Base-by-base conservation (phyloP, 2,888 invertebrate species). In the Plebejus argus region DNA sequence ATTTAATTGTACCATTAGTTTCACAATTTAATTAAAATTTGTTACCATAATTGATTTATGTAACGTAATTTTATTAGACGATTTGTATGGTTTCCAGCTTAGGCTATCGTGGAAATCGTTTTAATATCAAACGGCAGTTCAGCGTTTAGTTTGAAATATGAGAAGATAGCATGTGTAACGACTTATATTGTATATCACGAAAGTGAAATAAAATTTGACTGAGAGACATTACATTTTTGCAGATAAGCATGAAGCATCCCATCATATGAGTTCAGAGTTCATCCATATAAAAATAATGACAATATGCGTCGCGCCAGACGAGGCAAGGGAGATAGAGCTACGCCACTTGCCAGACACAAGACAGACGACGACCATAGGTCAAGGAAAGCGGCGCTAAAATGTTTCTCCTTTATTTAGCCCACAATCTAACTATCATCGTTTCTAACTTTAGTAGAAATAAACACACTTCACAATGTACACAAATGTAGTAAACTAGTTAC, bases 351-450 rank as follows among this genome's bases (percentile, higher is more conserved):
- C 80, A 53, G 77, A 76, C 28, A 45, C 58, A 20, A 79, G 79
- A 79, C 81, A 82, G 83, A 82, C 82, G 82, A 78, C 81, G 83
- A 80, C 81, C 82, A 72, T 83, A 82, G 90, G 89, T 90, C 89
- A 90, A 91, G 89, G 89, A 87, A 88, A 89, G 84, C 85, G 86
- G 85, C 83, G 84, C 81, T 81, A 79, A 33, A 77, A 79, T 79
- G 78, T 58, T 39, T 71, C 58, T 77, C n/a, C 70, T 78, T 53
- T 58, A 56, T 77, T 18, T 53, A 18, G 53, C 18, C 15, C 5
- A 53, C 18, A 53, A 53, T 53, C 18, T 49, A 10, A 49, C 49
- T 15, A 53, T 53, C 18, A 53, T 18, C 3, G 53, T 5, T 18
- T 53, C 53, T 5, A 18, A 18, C 53, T 18, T 45, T 45, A 45